Evolutionary conservation across 2,113 vertebrate species (phyloP), one percentile per base, ranked within the genome.

Genomic region (Scytalopus superciliaris): DNA sequence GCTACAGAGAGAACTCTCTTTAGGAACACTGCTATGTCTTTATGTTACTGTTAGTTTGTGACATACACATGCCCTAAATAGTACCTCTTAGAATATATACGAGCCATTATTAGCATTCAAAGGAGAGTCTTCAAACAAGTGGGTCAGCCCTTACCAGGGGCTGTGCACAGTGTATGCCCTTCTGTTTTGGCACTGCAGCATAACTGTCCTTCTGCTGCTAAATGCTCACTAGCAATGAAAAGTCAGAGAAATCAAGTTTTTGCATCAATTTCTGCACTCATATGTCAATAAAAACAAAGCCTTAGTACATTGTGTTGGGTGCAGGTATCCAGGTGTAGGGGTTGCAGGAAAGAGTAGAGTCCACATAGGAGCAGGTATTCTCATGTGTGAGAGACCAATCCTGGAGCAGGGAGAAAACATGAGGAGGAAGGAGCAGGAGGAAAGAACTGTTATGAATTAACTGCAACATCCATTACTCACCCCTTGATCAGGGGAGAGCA

Each of bases 401-500:
- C 17, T 50, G 7, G 14, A 55, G 14, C 4, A 79, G 16, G 7
- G 3, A 5, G 39, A 47, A 78, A 47, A 23, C 15, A 6, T 31
- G 21, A 78, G 5, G 17, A 35, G 7, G 33, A 76, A 40, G 19
- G 4, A 75, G 4, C 3, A 2, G 2, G 9, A 57, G 24, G 56
- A 22, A 80, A 2, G 9, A 75, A 7, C 21, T 49, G 4, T 33
- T 86, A 39, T 3, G 15, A 42, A 39, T 6, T 12, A 37, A 19
- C 3, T 42, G 17, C 30, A 69, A n/a, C 7, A 47, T 25, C 7
- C 5, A 7, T 39, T 75, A 12, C 6, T 4, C 23, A 30, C 23
- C 3, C 1, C 2, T 9, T 0, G 0, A 3, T 25, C 23, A 18
- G 4, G 2, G 1, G 2, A 8, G 2, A 31, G 13, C 9, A 74